Evolutionary conservation across 2,888 invertebrate species (phyloP).

Genomic region (Stenotaenia linearis): DNA sequence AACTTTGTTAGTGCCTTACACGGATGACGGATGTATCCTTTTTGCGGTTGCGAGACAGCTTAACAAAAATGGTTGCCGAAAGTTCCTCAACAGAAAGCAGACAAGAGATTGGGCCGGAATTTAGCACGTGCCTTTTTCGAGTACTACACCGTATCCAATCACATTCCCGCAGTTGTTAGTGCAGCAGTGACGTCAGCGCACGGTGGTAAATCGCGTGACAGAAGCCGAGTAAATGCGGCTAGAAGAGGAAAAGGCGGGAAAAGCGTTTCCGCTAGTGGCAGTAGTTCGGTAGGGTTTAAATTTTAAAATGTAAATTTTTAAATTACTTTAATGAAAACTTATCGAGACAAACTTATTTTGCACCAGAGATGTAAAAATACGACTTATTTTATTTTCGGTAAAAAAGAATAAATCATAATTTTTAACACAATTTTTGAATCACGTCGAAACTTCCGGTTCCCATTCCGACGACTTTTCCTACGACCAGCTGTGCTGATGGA

Average conservation of each 20-base stretch:
- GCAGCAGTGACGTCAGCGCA: background rate
- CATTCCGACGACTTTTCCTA: slow-evolving; percentile 71
- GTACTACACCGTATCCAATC: slow-evolving; percentile 70
- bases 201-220: background rate
- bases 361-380: background rate
- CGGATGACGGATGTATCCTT: slow-evolving; percentile 94
- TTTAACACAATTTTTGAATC: slow-evolving; percentile 33
- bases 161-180: slow-evolving; percentile 48
- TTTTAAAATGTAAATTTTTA: background rate
- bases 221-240: background rate
- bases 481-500: slow-evolving; percentile 79
- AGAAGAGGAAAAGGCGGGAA: background rate
- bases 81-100: slow-evolving; percentile 49
- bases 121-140: slow-evolving; percentile 69
- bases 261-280: background rate
- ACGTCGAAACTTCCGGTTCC: slow-evolving; percentile 75
- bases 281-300: background rate
- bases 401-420: background rate
- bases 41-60: background rate
- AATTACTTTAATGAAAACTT: no score
- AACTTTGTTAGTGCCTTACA: slow-evolving; percentile 63
- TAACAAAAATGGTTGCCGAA: slow-evolving; percentile 3
- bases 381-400: background rate
- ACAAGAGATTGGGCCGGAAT: slow-evolving; percentile 71
- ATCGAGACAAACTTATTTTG: background rate